Evolutionary conservation across 2,113 vertebrate genomes (phyloP).

Genomic region (Alosa alosa): DNA sequence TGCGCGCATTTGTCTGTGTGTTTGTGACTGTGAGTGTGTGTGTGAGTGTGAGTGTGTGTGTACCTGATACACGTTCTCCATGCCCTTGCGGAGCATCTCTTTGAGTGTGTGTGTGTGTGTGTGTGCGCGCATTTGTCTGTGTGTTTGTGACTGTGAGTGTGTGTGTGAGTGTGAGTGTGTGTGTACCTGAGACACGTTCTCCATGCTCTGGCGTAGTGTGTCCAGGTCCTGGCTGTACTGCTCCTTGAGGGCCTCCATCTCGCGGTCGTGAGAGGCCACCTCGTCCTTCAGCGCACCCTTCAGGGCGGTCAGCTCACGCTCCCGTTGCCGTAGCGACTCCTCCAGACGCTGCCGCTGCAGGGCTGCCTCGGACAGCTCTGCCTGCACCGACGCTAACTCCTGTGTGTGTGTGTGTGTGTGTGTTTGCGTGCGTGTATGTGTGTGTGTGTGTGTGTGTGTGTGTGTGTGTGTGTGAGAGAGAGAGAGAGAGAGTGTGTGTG

Average conservation of each 20-base stretch:
- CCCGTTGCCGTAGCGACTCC: slow-evolving; percentile 75
- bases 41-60: too few relatives aligned
- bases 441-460: too few relatives aligned
- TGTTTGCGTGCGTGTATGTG: too few relatives aligned
- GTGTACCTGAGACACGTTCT: slow-evolving; percentile 79
- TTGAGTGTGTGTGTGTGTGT: too few relatives aligned
- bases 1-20: not conserved
- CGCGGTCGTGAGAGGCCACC: slow-evolving; percentile 73
- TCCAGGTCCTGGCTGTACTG: slow-evolving; percentile 83
- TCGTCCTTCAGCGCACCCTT: slow-evolving; percentile 79
- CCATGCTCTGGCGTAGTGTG: slow-evolving; percentile 79
- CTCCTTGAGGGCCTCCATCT: slow-evolving; percentile 77
- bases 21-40: not conserved
- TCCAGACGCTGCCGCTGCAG: slow-evolving; percentile 75
- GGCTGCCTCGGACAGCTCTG: slow-evolving; percentile 77
- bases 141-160: too few relatives aligned
- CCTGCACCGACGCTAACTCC: slow-evolving; percentile 78
- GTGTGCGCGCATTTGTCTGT: too few relatives aligned
- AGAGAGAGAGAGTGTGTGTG: too few relatives aligned
- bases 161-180: too few relatives aligned
- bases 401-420: not conserved
- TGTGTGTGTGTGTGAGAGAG: too few relatives aligned
- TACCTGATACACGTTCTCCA: slow-evolving; percentile 76
- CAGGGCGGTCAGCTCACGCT: slow-evolving; percentile 76
- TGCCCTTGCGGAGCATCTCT: slow-evolving; percentile 69